phyloP scores from a whole-genome alignment of 1,140 invertebrate species.

The Drosophila bocqueti region DNA sequence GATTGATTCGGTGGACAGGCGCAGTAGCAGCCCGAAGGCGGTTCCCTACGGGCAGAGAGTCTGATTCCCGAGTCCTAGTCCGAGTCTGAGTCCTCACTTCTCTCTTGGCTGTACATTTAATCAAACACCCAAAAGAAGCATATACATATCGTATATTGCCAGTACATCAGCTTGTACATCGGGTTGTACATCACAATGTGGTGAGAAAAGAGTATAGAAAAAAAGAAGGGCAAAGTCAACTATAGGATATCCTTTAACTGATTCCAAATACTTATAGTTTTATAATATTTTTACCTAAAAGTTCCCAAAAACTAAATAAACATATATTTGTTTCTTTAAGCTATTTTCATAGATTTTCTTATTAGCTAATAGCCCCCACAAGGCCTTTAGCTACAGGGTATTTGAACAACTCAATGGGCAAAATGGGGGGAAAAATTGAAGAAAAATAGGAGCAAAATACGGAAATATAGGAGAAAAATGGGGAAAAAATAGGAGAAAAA shows the following conservation, averaged over 20 bases:
- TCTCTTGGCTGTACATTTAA: constrained; percentile 28
- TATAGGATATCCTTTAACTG: neutral
- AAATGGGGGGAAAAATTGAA: constrained; percentile 10
- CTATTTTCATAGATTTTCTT: neutral
- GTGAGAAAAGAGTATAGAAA: neutral
- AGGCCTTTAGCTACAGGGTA: neutral
- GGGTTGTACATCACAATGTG: constrained; percentile 12
- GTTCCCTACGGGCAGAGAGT: constrained; percentile 4
- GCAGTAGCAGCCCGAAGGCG: constrained; percentile 55
- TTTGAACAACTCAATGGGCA: constrained; percentile 11
- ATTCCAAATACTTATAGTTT: neutral
- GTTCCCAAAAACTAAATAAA: neutral
- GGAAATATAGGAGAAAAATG: neutral
- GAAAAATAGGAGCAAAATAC: neutral
- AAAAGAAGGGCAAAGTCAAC: neutral
- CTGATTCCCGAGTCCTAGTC: neutral
- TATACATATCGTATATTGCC: constrained; percentile 10
- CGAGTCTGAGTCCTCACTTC: neutral
- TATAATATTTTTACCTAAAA: neutral
- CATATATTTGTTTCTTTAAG: neutral
- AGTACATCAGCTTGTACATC: constrained; percentile 27
- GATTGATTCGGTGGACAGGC: constrained; percentile 60
- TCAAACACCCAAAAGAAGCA: constrained; percentile 22
- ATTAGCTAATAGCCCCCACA: neutral
- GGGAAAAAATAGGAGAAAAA: neutral